These are phyloP conservation scores for Cerceris ruficornis DNA, from an alignment of 2,888 invertebrate species.

Conservation along the genomic window DNA sequence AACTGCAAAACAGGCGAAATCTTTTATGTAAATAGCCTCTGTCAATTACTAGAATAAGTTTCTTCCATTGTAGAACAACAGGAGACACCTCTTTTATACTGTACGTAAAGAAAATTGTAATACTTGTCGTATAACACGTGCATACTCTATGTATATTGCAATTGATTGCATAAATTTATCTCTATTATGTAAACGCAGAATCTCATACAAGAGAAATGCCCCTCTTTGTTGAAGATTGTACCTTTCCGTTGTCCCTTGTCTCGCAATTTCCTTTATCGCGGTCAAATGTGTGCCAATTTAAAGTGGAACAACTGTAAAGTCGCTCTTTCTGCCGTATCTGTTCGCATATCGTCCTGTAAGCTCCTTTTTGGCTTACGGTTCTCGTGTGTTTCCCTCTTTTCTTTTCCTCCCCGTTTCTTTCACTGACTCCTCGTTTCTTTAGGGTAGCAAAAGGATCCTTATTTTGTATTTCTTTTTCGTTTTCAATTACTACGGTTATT, in stretches of 20 bases:
- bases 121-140: slow-evolving; percentile 57
- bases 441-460: no score
- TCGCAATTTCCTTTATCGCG: neutral
- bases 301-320: neutral
- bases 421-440: no score
- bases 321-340: no score
- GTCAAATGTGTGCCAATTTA: neutral
- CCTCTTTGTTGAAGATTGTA: neutral
- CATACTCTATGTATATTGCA: slow-evolving; percentile 73
- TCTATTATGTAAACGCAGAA: slow-evolving; percentile 72
- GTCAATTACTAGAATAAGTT: slow-evolving; percentile 55
- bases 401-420: no score
- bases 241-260: neutral
- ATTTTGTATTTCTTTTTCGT: no score
- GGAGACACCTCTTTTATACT: slow-evolving; percentile 71
- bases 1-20: no score
- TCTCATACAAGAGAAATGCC: no score
- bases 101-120: slow-evolving; percentile 62
- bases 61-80: slow-evolving; percentile 55
- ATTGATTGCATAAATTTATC: slow-evolving; percentile 75
- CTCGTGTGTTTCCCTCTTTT: no score
- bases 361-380: no score
- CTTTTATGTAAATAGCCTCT: slow-evolving; percentile 66
- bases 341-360: no score
- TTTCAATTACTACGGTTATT: no score